These are phyloP conservation scores for Aphelocoma coerulescens DNA, from an alignment of 2,113 vertebrate genomes.

Conservation along the genomic window DNA sequence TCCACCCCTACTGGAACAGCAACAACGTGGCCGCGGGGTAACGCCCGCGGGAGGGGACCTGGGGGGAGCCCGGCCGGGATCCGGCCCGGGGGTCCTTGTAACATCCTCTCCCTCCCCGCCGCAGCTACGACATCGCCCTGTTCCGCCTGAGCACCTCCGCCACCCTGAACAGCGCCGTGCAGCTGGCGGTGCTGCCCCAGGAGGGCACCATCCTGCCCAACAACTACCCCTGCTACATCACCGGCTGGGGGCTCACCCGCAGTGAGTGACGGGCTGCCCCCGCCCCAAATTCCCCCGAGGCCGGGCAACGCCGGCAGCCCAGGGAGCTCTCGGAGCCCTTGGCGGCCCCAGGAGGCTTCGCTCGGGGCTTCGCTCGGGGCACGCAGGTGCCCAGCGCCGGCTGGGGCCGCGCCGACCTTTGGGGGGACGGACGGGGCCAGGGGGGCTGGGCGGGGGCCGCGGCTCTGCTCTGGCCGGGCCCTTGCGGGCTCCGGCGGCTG, in stretches of 20 bases:
- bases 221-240: slow-evolving; percentile 83
- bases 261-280: slow-evolving; percentile 70
- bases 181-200: slow-evolving; percentile 78
- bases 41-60: fast-evolving
- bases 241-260: slow-evolving; percentile 85
- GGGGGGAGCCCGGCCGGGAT: not conserved
- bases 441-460: fast-evolving
- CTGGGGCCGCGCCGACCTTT: too few relatives aligned
- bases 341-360: not conserved
- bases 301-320: fast-evolving
- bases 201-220: slow-evolving; percentile 76
- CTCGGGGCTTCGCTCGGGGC: fast-evolving
- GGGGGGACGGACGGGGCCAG: not conserved
- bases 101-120: fast-evolving
- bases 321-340: not conserved
- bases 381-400: fast-evolving
- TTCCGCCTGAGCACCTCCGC: slow-evolving; percentile 75
- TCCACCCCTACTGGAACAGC: not conserved
- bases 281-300: fast-evolving
- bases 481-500: not conserved
- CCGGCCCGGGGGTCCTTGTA: fast-evolving
- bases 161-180: slow-evolving; percentile 77
- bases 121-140: slow-evolving; percentile 87
- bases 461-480: not conserved
- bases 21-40: not conserved